Evolutionary conservation across 2,797 vertebrate species (phyloP), one percentile per base, ranked within the genome.

Genomic region (Acanthornis magna): DNA sequence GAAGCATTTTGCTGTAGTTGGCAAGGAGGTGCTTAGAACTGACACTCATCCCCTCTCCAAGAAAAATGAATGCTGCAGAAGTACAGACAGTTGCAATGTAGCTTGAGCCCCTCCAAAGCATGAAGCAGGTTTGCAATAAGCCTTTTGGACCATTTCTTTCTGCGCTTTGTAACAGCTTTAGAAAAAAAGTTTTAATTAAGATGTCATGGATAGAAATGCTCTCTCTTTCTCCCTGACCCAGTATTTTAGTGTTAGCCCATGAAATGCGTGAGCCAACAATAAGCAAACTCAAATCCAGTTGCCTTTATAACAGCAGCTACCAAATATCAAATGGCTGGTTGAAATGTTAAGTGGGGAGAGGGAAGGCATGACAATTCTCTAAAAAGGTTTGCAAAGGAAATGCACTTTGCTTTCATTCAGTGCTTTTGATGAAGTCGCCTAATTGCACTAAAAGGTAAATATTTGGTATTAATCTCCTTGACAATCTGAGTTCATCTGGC

Each of bases 381-480:
- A 79, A 71, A 15, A 77, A 76, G 75, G 55, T 87, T 93, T 93
- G 40, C 48, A 63, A 51, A 77, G 63, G 60, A 85, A 94, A 85
- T 57, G 45, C 23, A 53, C 78, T 94, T 92, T 48, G 55, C 67
- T 87, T 95, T 80, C 58, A 48, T 74, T 80, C 65, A 65, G 45
- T 23, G 36, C 85, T 91, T 94, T 47, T 67, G 65, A 83, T 72
- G 61, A 74, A 89, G 75, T 65, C 66, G 63, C 55, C 76, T 88
- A 89, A 80, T 80, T 34, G 34, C 42, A n/a, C 38, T 74, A 47
- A 82, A 91, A 89, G 65, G 79, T 92, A 95, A 96, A 96, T 92
- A 92, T 94, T 91, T 92, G 68, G 12, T 85, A 47, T 74, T 43
- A 30, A 61, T 89, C 61, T 93, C 89, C 68, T 85, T 74, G 82